phyloP scores from a whole-genome alignment of 2,797 vertebrate species.

The Podarcis siculus region DNA sequence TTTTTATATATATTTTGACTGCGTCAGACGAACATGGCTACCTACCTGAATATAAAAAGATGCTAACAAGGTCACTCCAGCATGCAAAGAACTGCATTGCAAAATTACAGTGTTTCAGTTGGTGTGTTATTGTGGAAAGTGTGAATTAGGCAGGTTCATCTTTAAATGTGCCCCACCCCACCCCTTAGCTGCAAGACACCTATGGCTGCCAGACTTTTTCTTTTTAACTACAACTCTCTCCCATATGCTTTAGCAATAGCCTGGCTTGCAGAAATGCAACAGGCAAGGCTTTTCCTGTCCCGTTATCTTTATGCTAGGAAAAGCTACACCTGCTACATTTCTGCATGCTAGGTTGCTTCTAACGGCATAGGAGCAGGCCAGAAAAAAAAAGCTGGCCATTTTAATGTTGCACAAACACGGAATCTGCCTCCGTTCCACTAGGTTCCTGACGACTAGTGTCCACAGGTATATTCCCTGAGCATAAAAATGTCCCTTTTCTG shows the following conservation, averaged over 20 bases:
- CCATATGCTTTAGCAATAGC: not conserved
- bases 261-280: not conserved
- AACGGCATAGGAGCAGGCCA: not conserved
- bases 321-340: not conserved
- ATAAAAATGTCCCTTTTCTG: too few species aligned
- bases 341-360: not conserved
- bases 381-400: not conserved
- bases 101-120: too few species aligned
- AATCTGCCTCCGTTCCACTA: not conserved
- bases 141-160: not conserved
- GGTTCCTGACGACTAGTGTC: not conserved
- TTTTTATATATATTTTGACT: too few species aligned
- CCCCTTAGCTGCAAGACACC: not conserved
- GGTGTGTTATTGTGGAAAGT: not conserved
- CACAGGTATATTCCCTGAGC: too few species aligned
- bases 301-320: not conserved
- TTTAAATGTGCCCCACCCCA: too few species aligned
- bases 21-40: too few species aligned
- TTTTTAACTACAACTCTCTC: too few species aligned
- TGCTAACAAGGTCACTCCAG: too few species aligned
- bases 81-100: too few species aligned
- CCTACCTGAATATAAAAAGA: too few species aligned
- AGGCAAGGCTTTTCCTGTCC: not conserved
- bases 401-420: not conserved
- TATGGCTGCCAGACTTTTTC: not conserved